Base-by-base conservation (phyloP, 2,888 invertebrate species). In the Ischnus inquisitorius region DNA sequence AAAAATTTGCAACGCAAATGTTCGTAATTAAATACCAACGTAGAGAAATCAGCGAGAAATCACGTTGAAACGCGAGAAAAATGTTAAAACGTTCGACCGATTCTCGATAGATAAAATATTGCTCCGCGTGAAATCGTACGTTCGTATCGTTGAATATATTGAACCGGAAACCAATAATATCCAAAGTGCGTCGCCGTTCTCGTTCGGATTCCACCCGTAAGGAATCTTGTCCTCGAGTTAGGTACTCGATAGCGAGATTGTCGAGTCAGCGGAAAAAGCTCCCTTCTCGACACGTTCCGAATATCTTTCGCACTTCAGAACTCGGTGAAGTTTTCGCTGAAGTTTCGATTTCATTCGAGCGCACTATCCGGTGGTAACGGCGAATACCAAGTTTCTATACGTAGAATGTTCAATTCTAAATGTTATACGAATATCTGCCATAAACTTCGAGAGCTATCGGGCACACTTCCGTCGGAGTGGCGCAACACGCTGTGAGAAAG, bases 241-340 rank as follows among this genome's bases (percentile, higher is more conserved):
- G 72, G 46, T 46, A 71, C 65, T 78, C 43, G 39, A 41, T 25
- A 16, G 19, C 14, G 43, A 64, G 65, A 77, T 68, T 43, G 72
- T 78, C 74, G 69, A 83, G 67, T 83, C 79, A 75, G 60, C 62
- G 62, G 6, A 43, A 64, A 68, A 75, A 68, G 34, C 60, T n/a
- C 54, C 64, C 28, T 60, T 28, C 25, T 64, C 74, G 67, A 64
- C 48, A 25, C 60, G 43, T 67, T 54, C 67, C 65, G 67, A 57
- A 68, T 64, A 71, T 64, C 60, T 25, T 19, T 71, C 60, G 79
- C 34, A 79, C 48, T 34, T 78, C 39, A 28, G 69, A 28, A 43
- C 39, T 41, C 46, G 51, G 28, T 3, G 28, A 28, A 74, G 57
- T 34, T 76, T 76, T 72, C 48, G 25, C 46, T 57, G 71, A 79